Conservation (phyloP, 2,888 invertebrate genomes). For the Tuberolachnus salignus region DNA sequence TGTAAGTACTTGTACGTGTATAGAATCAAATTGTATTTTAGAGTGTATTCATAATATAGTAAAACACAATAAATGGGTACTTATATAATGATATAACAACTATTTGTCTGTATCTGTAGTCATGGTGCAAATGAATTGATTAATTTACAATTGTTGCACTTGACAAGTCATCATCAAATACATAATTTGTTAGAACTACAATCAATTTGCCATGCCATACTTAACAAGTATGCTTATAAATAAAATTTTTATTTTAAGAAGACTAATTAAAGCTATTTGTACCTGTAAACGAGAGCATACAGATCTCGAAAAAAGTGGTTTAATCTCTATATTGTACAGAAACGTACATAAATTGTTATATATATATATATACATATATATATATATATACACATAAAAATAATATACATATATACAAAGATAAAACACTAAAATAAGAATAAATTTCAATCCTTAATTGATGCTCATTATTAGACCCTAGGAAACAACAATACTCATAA, state of each 20-base stretch:
- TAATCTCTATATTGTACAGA: constrained; percentile 20
- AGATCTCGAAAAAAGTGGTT: neutral
- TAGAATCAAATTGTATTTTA: too few species aligned
- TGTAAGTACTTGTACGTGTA: too few species aligned
- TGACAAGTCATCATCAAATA: too few species aligned
- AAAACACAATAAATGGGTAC: too few species aligned
- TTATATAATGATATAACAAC: too few species aligned
- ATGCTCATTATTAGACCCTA: neutral
- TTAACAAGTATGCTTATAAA: neutral
- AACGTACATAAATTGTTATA: constrained; percentile 1
- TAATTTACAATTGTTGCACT: too few species aligned
- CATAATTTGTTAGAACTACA: too few species aligned
- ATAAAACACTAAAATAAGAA: constrained; percentile 23
- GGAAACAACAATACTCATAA: constrained; percentile 19
- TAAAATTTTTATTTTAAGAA: neutral
- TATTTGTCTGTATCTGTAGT: too few species aligned
- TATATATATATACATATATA: too few species aligned
- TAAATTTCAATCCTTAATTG: constrained; percentile 12
- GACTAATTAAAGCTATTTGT: neutral
- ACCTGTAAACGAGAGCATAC: neutral
- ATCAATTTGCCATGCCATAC: neutral
- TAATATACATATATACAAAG: constrained; percentile 32
- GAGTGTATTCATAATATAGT: too few species aligned
- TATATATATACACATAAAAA: constrained; percentile 1
- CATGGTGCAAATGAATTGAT: too few species aligned